Evolutionary conservation across 2,888 invertebrate species (phyloP).

Genomic region (Toxonevra muliebris): DNA sequence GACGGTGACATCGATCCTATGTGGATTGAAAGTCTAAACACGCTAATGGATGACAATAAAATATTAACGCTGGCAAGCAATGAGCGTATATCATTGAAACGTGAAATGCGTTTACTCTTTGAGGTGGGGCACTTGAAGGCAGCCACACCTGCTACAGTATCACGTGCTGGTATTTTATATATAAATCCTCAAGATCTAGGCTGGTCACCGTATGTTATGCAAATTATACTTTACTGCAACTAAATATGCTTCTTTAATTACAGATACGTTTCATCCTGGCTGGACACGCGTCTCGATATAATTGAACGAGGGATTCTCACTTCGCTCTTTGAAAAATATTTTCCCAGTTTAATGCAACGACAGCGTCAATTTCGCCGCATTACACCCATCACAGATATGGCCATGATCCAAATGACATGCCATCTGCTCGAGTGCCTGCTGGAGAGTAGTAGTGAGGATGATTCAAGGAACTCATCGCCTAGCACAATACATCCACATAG

Average conservation of each 20-base stretch:
- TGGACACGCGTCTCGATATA: constrained; percentile 79
- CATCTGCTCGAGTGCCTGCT: constrained; percentile 86
- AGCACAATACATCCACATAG: constrained; percentile 44
- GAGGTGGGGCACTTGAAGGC: constrained; percentile 91
- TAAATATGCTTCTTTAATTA: constrained; percentile 17
- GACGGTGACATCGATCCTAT: constrained; percentile 85
- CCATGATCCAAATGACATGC: constrained; percentile 90
- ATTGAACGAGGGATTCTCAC: constrained; percentile 84
- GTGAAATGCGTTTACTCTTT: constrained; percentile 88
- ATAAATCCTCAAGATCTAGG: constrained; percentile 94
- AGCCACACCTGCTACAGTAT: constrained; percentile 96
- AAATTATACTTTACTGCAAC: neutral
- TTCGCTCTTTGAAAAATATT: constrained; percentile 93
- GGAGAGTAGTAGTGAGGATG: constrained; percentile 39
- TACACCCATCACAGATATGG: constrained; percentile 89
- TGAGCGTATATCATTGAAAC: constrained; percentile 90
- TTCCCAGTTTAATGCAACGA: constrained; percentile 83
- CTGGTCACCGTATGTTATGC: constrained; percentile 84
- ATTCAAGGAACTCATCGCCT: constrained; percentile 8
- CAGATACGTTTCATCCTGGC: constrained; percentile 90
- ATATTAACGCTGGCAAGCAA: constrained; percentile 93
- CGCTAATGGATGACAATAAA: constrained; percentile 98
- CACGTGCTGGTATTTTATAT: constrained; percentile 92
- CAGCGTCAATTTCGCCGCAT: constrained; percentile 85
- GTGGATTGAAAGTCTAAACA: constrained; percentile 97